Base-by-base conservation (phyloP, 35 echinoderm and acorn worm species). In the Apostichopus japonicus region DNA sequence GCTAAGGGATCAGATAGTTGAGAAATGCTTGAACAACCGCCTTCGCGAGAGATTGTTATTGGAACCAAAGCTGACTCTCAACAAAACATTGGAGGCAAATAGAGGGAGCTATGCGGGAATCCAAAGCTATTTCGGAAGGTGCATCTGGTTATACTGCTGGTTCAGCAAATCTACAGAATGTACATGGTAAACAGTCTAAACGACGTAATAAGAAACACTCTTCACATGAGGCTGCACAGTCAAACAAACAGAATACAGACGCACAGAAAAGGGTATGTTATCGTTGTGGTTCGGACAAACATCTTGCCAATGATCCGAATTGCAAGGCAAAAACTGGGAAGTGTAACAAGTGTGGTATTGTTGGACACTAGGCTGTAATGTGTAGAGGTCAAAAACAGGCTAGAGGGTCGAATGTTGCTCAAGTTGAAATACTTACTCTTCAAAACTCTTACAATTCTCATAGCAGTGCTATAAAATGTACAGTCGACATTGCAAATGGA, bases 331-430 rank as follows among this genome's bases (percentile, higher is more conserved):
- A 65, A 22, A 8, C 8, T 15, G 84, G 11, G 8, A 87, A 10
- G 9, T 87, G 58, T 62, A 57, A 22, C 15, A 87, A 65, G 8
- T 87, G 84, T 65, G 84, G 84, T 22, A 6, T 87, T 15, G 54
- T 62, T 56, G 84, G 84, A 15, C 84, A 87, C 84, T 87, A 55
- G 84, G 56, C 58, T 56, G 84, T 51, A n/a, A 51, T 82, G 79
- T 82, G 79, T 51, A 82, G 79, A 82, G 8, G 79, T 25, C 79
- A 8, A 17, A 82, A 55, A 65, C 86, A 88, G 55, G 6, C 19
- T 6, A 6, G 1, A 9, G 9, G 17, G 54, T 56, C 55, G 23
- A 27, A 88, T 11, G 62, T 88, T 11, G 24, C 1, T 82, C 84
- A 87, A 5, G 54, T 59, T 0, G 84, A 59, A 56, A 87, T 56